A percentile compares a stretch with the other conserved stretches of the same genome.
phyloP scores from a whole-genome alignment of 2,888 invertebrate species.

The Clostera curtula region DNA sequence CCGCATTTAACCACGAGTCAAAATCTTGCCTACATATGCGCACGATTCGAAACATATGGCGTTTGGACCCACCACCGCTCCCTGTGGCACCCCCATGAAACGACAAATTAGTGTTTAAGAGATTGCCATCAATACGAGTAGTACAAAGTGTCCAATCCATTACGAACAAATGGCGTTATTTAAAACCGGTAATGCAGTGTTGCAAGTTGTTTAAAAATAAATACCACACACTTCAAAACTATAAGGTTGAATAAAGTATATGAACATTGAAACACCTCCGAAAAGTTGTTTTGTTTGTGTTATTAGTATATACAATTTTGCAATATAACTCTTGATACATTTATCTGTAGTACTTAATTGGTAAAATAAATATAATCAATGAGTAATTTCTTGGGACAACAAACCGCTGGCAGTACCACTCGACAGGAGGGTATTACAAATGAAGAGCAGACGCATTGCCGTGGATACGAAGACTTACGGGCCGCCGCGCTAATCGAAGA shows the following conservation, averaged over 20 bases:
- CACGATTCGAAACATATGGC: constrained; percentile 60
- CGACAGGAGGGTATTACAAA: too few relatives aligned
- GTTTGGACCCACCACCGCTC: constrained; percentile 15
- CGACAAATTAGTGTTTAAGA: constrained; percentile 65
- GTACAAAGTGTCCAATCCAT: constrained; percentile 59
- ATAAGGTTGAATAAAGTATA: too few relatives aligned
- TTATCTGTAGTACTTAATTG: too few relatives aligned
- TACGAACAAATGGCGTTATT: constrained; percentile 65
- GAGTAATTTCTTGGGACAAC: too few relatives aligned
- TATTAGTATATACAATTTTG: too few relatives aligned
- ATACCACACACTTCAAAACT: too few relatives aligned
- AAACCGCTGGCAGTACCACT: too few relatives aligned
- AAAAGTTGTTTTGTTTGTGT: too few relatives aligned
- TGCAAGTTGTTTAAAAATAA: background rate
- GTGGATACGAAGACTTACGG: constrained; percentile 15
- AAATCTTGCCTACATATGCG: constrained; percentile 9
- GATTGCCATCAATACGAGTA: constrained; percentile 56
- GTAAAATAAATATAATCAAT: too few relatives aligned
- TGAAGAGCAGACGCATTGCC: constrained; percentile 2
- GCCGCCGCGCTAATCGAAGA: constrained; percentile 51
- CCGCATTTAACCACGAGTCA: constrained; percentile 10
- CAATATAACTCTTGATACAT: too few relatives aligned
- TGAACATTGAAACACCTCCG: too few relatives aligned
- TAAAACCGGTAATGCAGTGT: constrained; percentile 14
- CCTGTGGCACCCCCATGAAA: constrained; percentile 20